Evolutionary conservation across 2,797 vertebrate species (phyloP), one percentile per base, ranked within the genome.

Genomic region (Stomatorhinus walkeri): DNA sequence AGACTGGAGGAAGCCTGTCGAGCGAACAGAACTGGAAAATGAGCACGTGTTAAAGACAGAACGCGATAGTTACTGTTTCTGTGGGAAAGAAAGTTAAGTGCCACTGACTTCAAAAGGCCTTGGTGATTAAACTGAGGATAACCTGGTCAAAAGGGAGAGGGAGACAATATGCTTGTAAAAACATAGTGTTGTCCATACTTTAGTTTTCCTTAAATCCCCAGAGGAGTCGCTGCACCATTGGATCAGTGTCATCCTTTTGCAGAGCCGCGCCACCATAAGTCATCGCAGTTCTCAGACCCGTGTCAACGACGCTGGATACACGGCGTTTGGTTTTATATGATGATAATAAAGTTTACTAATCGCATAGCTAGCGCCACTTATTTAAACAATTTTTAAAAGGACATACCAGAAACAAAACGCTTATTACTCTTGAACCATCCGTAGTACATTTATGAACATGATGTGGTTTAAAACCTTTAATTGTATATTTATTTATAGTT

Each of bases 101-200:
- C 51, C 32, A 22, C 76, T n/a, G 22, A 19, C 24, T 51, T 54
- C 10, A 85, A 52, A 52, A 51, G 83, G 24, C 22, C 4, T 10
- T 28, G 48, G 22, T 68, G 46, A 51, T 48, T 52, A 85, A 32
- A 52, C 46, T 32, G 22, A 48, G 22, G 43, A 19, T 46, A 24
- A 24, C 43, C 9, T 49, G 6, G 43, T 92, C 90, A 91, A 91
- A 88, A 88, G 91, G 91, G 48, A 91, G 28, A 14, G 24, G 54
- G 54, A 49, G 59, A 48, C 68, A 28, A 51, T 22, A 85, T 12
- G 4, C 32, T 22, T 2, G 48, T 51, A 32, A 85, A 84, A 51
- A 52, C 46, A 52, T 32, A 28, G 1, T 32, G 9, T n/a, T 28
- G 22, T 51, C 28, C 83, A 14, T 49, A 32, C 22, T 85, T 85